Conservation (phyloP, 2,888 invertebrate genomes). For the Periphyllus acericola region DNA sequence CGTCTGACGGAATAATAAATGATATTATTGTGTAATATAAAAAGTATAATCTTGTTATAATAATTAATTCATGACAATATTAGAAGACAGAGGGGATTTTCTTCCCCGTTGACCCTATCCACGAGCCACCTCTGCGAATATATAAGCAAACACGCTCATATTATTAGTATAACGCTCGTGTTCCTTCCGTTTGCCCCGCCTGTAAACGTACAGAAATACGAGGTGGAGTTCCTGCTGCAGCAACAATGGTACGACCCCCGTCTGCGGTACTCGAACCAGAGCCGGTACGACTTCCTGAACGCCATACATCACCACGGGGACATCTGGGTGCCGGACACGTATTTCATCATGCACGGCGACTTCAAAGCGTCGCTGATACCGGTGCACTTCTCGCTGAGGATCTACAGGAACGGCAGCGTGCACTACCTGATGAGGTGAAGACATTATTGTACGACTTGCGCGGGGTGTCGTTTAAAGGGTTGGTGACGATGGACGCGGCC, state of each 20-base stretch:
- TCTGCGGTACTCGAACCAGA: constrained; percentile 87
- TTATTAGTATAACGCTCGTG: not conserved
- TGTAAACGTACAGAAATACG: constrained; percentile 82
- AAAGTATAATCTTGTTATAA: no score
- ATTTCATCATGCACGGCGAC: constrained; percentile 96
- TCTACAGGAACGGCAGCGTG: constrained; percentile 92
- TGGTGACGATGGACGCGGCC: not conserved
- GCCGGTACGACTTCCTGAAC: constrained; percentile 87
- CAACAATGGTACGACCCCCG: constrained; percentile 94
- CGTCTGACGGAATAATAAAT: no score
- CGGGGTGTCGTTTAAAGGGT: not conserved
- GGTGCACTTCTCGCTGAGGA: constrained; percentile 91
- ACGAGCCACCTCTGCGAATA: no score
- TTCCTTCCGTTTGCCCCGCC: no score
- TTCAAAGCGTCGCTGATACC: constrained; percentile 94
- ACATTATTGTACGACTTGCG: no score
- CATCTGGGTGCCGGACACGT: constrained; percentile 94
- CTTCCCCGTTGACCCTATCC: no score
- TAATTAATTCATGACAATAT: no score
- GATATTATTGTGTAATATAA: no score
- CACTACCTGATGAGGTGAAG: constrained; percentile 89
- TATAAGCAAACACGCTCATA: not conserved
- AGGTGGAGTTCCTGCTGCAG: constrained; percentile 92
- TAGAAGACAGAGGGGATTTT: no score
- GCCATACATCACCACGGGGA: constrained; percentile 92